Conservation (phyloP, 2,888 invertebrate species). For the Macrosoma leucophasiata region DNA sequence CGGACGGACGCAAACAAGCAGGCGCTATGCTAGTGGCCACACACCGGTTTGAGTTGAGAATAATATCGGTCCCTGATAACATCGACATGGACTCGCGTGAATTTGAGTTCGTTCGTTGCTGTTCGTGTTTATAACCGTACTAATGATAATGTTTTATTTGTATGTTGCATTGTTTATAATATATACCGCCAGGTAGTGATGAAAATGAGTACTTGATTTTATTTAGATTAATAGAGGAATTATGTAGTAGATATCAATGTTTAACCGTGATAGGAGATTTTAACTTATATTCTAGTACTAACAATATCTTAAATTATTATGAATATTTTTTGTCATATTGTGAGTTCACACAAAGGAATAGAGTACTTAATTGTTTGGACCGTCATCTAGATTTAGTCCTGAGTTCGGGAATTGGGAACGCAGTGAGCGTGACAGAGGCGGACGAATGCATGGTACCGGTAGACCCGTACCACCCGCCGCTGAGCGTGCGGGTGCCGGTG, state of each 20-base stretch:
- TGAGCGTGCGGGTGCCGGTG: slow-evolving; percentile 11
- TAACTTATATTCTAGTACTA: background rate
- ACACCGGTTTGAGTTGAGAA: slow-evolving; percentile 16
- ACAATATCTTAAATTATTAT: background rate
- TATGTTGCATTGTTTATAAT: background rate
- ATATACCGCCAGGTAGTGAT: too few species aligned
- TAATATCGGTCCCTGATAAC: slow-evolving; percentile 5
- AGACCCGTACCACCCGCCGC: slow-evolving; percentile 22
- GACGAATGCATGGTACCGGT: slow-evolving; percentile 13
- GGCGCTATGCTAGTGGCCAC: slow-evolving; percentile 23
- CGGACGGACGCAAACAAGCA: too few species aligned
- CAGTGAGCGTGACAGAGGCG: slow-evolving; percentile 16
- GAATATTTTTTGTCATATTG: slow-evolving; percentile 19
- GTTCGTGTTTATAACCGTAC: too few species aligned
- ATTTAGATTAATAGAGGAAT: background rate
- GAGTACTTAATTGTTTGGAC: slow-evolving; percentile 17
- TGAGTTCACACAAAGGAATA: slow-evolving; percentile 23
- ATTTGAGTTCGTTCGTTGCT: slow-evolving; percentile 11
- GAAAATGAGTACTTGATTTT: background rate
- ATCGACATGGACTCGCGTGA: slow-evolving; percentile 1
- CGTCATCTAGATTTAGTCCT: slow-evolving; percentile 22
- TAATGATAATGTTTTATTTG: too few species aligned
- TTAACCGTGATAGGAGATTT: too few species aligned
- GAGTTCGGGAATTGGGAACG: slow-evolving; percentile 7
- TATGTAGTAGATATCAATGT: background rate